A percentile compares a stretch with the other conserved stretches of the same genome.
phyloP scores from a whole-genome alignment of 2,113 vertebrate species.

The Atrichornis clamosus region DNA sequence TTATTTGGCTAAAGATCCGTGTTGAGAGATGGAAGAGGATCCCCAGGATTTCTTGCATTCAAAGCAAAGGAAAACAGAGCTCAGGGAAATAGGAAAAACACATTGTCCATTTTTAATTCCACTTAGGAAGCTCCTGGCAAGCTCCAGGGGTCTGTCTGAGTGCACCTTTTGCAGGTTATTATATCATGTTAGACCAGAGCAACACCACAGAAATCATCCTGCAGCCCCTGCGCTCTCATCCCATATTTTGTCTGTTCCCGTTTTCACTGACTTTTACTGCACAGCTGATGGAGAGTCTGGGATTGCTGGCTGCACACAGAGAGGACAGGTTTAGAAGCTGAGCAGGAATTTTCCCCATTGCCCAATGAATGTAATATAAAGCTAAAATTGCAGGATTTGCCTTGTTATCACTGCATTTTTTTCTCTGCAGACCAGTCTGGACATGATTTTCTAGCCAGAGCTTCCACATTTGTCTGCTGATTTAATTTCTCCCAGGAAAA shows the following conservation, averaged over 20 bases:
- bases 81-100: constrained; percentile 1
- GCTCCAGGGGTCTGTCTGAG: neutral
- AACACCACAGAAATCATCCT: constrained; percentile 51
- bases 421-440: neutral
- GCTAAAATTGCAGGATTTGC: neutral
- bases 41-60: constrained; percentile 12
- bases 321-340: neutral
- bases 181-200: neutral
- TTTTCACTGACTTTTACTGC: constrained; percentile 38
- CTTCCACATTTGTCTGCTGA: neutral
- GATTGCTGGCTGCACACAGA: constrained; percentile 23
- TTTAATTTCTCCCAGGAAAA: neutral
- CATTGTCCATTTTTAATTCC: neutral
- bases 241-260: constrained; percentile 53
- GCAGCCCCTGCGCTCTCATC: constrained; percentile 7
- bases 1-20: constrained; percentile 10
- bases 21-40: constrained; percentile 51
- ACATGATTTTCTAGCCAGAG: constrained; percentile 5
- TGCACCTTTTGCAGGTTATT: neutral
- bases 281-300: constrained; percentile 2
- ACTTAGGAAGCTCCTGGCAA: neutral
- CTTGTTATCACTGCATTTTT: neutral
- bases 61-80: neutral
- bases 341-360: neutral
- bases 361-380: neutral